phyloP scores from a whole-genome alignment of 1,140 invertebrate genomes.

The Drosophila lowei region DNA sequence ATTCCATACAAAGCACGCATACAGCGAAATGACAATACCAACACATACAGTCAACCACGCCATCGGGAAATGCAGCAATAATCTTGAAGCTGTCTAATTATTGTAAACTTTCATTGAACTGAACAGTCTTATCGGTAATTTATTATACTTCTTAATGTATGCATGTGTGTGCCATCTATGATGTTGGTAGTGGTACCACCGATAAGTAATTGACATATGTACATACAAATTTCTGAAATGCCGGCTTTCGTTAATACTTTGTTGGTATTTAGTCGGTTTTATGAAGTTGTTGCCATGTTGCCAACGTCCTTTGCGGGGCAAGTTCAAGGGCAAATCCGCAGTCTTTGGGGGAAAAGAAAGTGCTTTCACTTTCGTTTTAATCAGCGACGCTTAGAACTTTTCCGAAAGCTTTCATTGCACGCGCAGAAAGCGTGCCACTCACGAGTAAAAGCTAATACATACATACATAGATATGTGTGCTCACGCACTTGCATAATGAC shows the following conservation, averaged over 20 bases:
- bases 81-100: conserved; percentile 41
- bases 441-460: conserved; percentile 30
- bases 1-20: conserved; percentile 52
- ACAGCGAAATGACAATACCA: conserved; percentile 32
- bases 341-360: conserved; percentile 40
- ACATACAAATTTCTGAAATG: neutral
- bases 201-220: conserved; percentile 17
- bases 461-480: conserved; percentile 7
- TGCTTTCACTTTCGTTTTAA: conserved; percentile 60
- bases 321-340: conserved; percentile 70
- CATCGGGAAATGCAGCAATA: conserved; percentile 62
- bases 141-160: neutral
- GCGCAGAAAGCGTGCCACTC: conserved; percentile 46
- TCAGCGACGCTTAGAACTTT: too few relatives aligned
- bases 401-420: conserved; percentile 36
- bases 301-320: conserved; percentile 54
- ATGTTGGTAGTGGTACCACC: neutral
- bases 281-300: conserved; percentile 16
- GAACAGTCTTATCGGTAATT: conserved; percentile 36
- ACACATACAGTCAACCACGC: conserved; percentile 45
- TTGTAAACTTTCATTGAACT: conserved; percentile 33
- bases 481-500: conserved; percentile 55
- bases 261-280: conserved; percentile 1
- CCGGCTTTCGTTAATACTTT: too few relatives aligned
- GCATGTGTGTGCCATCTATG: too few relatives aligned